phyloP scores from a whole-genome alignment of 2,113 vertebrate genomes.

The Podiceps cristatus region DNA sequence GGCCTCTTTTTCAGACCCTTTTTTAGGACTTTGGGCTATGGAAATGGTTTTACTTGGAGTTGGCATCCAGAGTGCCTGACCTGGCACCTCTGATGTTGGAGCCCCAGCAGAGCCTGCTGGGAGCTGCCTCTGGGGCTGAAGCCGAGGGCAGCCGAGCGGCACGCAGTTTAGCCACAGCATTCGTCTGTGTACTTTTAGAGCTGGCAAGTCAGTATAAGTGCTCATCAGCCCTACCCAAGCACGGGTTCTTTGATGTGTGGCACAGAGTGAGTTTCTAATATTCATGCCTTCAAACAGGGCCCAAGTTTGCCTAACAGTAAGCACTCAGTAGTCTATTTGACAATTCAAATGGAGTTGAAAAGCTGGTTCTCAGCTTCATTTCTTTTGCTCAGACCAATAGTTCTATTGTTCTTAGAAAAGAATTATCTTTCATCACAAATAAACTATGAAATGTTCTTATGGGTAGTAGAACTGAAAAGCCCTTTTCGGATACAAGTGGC shows the following conservation, averaged over 20 bases:
- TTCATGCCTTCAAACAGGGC: not conserved
- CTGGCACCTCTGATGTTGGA: not conserved
- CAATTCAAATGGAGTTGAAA: not conserved
- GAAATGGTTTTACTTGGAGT: not conserved
- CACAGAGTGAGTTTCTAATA: not conserved
- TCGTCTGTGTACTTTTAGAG: not conserved
- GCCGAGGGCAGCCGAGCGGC: not conserved
- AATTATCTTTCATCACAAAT: conserved; percentile 21
- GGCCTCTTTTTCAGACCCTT: not conserved
- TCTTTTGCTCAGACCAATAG: conserved; percentile 7
- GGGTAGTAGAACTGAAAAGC: not conserved
- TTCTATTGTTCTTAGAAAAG: conserved; percentile 8
- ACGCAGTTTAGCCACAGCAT: not conserved
- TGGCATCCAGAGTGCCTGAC: not conserved
- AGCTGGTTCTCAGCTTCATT: not conserved
- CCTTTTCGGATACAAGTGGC: not conserved
- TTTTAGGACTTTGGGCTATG: conserved; percentile 10
- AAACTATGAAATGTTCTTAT: not conserved
- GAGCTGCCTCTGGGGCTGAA: not conserved
- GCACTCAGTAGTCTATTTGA: not conserved
- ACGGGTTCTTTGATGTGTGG: not conserved
- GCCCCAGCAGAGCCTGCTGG: not conserved
- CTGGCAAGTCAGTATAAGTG: not conserved
- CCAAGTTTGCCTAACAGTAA: not conserved
- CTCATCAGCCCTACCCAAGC: not conserved